Conservation (phyloP, 2,888 invertebrate species). For the Beris chalybata region DNA sequence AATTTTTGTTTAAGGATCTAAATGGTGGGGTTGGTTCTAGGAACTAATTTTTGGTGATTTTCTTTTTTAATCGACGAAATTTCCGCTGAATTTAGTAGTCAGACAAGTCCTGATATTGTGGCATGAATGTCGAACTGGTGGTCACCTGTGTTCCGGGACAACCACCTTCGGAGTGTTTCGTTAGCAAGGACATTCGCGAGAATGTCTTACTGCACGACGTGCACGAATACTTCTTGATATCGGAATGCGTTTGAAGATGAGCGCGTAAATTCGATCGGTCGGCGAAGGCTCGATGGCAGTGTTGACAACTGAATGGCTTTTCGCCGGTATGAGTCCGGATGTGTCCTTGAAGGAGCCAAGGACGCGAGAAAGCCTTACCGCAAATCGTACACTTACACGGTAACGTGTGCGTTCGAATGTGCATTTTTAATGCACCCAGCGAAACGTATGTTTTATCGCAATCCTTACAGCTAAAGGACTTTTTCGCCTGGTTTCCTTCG, state of each 20-base stretch:
- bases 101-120: conserved; percentile 15
- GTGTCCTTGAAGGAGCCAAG: conserved; percentile 97
- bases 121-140: neutral
- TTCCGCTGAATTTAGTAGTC: neutral
- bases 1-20: neutral
- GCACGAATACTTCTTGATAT: conserved; percentile 97
- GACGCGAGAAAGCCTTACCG: conserved; percentile 95
- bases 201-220: conserved; percentile 92
- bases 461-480: conserved; percentile 93
- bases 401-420: conserved; percentile 95
- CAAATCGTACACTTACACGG: conserved; percentile 97
- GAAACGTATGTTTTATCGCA: conserved; percentile 97
- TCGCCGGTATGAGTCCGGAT: conserved; percentile 98
- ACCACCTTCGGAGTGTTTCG: conserved; percentile 91
- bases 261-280: conserved; percentile 95
- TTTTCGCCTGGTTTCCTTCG: conserved; percentile 80
- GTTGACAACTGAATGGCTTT: conserved; percentile 95
- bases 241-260: conserved; percentile 96
- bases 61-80: neutral
- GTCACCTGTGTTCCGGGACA: conserved; percentile 62
- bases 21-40: conserved; percentile 46
- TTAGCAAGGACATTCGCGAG: conserved; percentile 92
- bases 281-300: conserved; percentile 95
- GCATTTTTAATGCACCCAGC: conserved; percentile 96
- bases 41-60: conserved; percentile 56